Evolutionary conservation across 2,888 invertebrate genomes (phyloP).

Genomic region (Priapulus caudatus): DNA sequence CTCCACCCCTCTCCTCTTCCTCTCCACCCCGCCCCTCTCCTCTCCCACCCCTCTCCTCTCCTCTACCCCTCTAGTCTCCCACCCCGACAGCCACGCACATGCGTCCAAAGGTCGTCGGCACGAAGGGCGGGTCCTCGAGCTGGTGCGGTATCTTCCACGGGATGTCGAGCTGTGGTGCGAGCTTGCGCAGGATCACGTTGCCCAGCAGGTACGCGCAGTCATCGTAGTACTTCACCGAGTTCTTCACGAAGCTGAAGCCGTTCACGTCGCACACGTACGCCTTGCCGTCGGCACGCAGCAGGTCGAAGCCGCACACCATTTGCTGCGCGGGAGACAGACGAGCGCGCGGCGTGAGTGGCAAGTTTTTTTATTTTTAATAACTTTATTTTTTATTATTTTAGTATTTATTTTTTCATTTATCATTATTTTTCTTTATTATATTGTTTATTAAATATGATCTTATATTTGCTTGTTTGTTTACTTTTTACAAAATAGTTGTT

Average conservation of each 20-base stretch:
- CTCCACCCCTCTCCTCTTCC: too few relatives aligned
- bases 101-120: constrained; percentile 96
- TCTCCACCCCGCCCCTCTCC: too few relatives aligned
- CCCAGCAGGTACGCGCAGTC: constrained; percentile 94
- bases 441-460: neutral
- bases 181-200: constrained; percentile 87
- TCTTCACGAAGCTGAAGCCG: constrained; percentile 99
- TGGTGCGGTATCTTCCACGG: constrained; percentile 97
- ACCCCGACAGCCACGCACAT: constrained; percentile 54
- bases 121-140: constrained; percentile 93
- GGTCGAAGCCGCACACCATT: constrained; percentile 97
- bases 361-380: too few relatives aligned
- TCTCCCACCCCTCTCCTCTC: too few relatives aligned
- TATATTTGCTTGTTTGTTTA: too few relatives aligned
- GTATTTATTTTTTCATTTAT: neutral
- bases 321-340: constrained; percentile 46
- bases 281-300: constrained; percentile 89
- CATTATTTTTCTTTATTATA: neutral
- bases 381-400: too few relatives aligned
- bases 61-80: too few relatives aligned
- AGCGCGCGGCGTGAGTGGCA: too few relatives aligned
- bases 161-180: constrained; percentile 89
- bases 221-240: constrained; percentile 98
- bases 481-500: too few relatives aligned
- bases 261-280: constrained; percentile 99